Conservation (phyloP, 2,797 vertebrate species). For the Nothura maculosa region DNA sequence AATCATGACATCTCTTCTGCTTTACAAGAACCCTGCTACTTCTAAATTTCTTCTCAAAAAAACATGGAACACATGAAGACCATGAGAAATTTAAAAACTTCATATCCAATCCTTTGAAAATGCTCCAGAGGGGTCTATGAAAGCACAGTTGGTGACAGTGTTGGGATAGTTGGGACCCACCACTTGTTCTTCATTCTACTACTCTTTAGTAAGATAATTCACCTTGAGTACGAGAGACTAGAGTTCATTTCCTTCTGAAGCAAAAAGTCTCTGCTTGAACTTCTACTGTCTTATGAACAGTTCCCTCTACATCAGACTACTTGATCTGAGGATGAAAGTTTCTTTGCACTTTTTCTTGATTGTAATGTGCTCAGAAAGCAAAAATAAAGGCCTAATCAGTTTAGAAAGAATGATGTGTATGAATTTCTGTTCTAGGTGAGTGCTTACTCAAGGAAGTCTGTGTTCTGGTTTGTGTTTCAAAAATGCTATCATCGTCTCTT, state of each 20-base stretch:
- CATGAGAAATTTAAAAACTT: not conserved
- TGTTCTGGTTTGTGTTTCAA: not conserved
- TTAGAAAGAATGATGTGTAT: not conserved
- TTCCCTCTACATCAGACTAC: not conserved
- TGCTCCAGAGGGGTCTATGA: not conserved
- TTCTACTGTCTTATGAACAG: not conserved
- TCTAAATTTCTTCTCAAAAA: not conserved
- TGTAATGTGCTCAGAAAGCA: not conserved
- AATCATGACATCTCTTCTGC: not conserved
- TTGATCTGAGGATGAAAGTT: not conserved
- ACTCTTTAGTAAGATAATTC: not conserved
- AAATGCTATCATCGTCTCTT: not conserved
- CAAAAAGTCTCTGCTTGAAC: not conserved
- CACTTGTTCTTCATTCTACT: not conserved
- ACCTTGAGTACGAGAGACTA: not conserved
- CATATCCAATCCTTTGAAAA: not conserved
- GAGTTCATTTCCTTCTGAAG: not conserved
- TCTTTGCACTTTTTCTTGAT: not conserved
- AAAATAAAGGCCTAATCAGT: not conserved
- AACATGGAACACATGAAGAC: not conserved
- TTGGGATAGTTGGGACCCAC: not conserved
- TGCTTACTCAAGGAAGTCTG: not conserved
- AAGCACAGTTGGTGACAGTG: not conserved
- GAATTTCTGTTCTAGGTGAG: not conserved
- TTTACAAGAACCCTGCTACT: not conserved